These are phyloP conservation scores for Thera britannica DNA, from an alignment of 2,888 invertebrate species.

Conservation along the genomic window DNA sequence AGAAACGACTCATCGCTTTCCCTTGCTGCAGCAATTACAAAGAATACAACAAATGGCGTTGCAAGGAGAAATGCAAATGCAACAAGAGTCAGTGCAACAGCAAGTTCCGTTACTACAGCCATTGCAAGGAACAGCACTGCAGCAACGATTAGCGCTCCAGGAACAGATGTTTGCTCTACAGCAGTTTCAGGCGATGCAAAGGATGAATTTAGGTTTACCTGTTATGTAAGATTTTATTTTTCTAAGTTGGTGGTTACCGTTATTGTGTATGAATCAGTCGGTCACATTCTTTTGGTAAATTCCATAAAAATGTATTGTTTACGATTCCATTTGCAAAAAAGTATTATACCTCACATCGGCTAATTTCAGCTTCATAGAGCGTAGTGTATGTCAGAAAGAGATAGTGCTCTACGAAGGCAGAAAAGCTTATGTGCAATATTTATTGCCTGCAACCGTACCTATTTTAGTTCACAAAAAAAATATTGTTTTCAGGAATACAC, in stretches of 20 bases:
- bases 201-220: constrained; percentile 47
- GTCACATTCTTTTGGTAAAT: too few relatives aligned
- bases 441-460: too few relatives aligned
- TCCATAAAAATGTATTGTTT: too few relatives aligned
- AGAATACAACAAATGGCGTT: constrained; percentile 34
- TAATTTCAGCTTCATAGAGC: too few relatives aligned
- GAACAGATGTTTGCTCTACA: constrained; percentile 41
- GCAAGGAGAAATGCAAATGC: constrained; percentile 35
- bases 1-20: constrained; percentile 47
- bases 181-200: constrained; percentile 51
- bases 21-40: constrained; percentile 47
- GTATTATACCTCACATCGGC: background rate
- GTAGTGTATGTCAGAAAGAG: too few relatives aligned
- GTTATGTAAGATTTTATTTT: constrained; percentile 53
- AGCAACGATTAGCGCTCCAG: constrained; percentile 33
- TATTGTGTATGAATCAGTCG: too few relatives aligned
- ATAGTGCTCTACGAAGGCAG: too few relatives aligned
- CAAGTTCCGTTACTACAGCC: constrained; percentile 19
- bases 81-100: constrained; percentile 40
- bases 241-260: too few relatives aligned
- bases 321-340: background rate
- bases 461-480: background rate
- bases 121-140: constrained; percentile 35
- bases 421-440: too few relatives aligned
- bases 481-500: constrained; percentile 52